A percentile compares a stretch with the other conserved stretches of the same genome.
These are phyloP conservation scores for Tenodera sinensis DNA, from an alignment of 2,888 invertebrate species.

Conservation along the genomic window DNA sequence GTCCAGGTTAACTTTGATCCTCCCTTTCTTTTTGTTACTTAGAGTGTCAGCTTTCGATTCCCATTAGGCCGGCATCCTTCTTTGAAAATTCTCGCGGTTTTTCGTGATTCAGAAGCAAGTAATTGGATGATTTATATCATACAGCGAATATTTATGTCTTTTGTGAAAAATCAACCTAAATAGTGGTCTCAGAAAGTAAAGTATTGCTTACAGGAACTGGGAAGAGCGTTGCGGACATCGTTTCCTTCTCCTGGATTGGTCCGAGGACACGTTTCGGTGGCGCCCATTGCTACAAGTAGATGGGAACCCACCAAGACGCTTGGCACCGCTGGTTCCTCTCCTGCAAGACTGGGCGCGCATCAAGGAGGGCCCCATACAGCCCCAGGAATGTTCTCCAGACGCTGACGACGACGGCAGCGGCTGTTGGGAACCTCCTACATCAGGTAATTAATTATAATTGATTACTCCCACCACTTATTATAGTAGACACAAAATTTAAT, in stretches of 20 bases:
- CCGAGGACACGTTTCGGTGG: constrained; percentile 4
- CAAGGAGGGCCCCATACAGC: not conserved
- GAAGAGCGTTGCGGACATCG: not conserved
- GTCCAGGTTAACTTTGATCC: no score
- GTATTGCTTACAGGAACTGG: not conserved
- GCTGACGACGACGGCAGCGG: not conserved
- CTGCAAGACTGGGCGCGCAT: constrained; percentile 17
- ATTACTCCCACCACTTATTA: no score
- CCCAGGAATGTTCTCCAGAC: not conserved
- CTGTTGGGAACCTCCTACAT: not conserved
- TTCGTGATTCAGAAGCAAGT: no score
- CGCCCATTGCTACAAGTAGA: constrained; percentile 14
- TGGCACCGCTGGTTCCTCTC: constrained; percentile 10
- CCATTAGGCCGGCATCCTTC: no score
- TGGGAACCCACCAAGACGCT: not conserved
- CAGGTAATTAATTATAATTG: not conserved
- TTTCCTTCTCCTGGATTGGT: constrained; percentile 20
- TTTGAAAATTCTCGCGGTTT: no score
- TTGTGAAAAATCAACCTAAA: no score
- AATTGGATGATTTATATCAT: no score
- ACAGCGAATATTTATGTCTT: no score
- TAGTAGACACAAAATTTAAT: no score
- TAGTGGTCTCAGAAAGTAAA: not conserved
- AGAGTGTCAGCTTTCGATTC: no score
- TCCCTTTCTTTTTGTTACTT: no score